Evolutionary conservation across 2,797 vertebrate genomes (phyloP).

Genomic region (Florisuga fusca): DNA sequence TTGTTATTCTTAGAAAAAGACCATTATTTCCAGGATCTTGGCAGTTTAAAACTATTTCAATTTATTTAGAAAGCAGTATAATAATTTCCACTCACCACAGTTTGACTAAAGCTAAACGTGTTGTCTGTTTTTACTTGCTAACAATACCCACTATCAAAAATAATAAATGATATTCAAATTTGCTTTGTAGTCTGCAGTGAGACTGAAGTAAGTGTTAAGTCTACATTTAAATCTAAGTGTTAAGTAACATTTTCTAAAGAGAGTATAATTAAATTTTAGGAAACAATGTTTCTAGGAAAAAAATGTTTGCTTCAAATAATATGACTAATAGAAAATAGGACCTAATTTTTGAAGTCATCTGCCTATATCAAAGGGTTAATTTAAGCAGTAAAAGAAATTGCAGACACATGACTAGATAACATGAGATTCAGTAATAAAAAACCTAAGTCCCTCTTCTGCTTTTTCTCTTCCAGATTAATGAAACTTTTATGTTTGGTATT

Average conservation of each 20-base stretch:
- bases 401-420: slow-evolving; percentile 36
- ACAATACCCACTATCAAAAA: not conserved
- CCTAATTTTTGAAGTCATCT: not conserved
- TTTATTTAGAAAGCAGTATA: not conserved
- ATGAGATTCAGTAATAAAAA: slow-evolving; percentile 33
- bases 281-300: not conserved
- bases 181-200: not conserved
- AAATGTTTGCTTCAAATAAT: slow-evolving; percentile 3
- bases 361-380: slow-evolving; percentile 36
- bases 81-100: not conserved
- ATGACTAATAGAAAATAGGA: not conserved
- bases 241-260: not conserved
- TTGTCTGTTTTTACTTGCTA: not conserved
- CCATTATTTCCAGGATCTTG: not conserved
- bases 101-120: not conserved
- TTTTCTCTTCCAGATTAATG: slow-evolving; percentile 42
- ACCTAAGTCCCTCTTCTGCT: slow-evolving; percentile 21
- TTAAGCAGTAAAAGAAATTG: slow-evolving; percentile 22
- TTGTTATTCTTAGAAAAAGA: not conserved
- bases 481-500: slow-evolving; percentile 25
- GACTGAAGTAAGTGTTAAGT: not conserved
- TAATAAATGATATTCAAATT: not conserved
- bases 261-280: not conserved
- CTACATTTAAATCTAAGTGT: not conserved
- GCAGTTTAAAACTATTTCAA: not conserved